phyloP scores from a whole-genome alignment of 2,888 invertebrate genomes.

The Nomada hirtipes region DNA sequence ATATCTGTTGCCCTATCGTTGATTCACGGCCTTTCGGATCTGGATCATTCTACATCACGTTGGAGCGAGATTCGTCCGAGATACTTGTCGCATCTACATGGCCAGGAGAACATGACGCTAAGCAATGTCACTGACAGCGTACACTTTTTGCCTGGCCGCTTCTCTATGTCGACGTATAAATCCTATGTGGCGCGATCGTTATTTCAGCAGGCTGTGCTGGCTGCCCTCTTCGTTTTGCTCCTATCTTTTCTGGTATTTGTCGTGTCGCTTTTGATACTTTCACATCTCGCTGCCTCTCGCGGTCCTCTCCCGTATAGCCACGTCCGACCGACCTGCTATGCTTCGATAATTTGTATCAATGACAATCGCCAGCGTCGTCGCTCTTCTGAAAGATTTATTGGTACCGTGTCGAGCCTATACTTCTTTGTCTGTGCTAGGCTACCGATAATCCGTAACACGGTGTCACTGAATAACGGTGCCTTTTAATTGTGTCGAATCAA shows the following conservation, averaged over 20 bases:
- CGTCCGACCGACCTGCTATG: conserved; percentile 37
- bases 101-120: conserved; percentile 41
- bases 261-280: conserved; percentile 68
- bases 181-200: conserved; percentile 65
- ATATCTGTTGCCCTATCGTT: not conserved
- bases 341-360: conserved; percentile 61
- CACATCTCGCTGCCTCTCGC: conserved; percentile 56
- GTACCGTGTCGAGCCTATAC: conserved; percentile 8
- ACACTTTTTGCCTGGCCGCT: conserved; percentile 47
- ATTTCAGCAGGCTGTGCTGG: conserved; percentile 58
- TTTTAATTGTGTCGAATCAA: conserved; percentile 48
- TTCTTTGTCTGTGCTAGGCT: conserved; percentile 46
- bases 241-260: conserved; percentile 36
- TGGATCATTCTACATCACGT: conserved; percentile 25
- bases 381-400: conserved; percentile 49
- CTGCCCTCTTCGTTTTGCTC: conserved; percentile 59
- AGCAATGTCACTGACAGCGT: conserved; percentile 52
- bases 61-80: conserved; percentile 45
- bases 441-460: conserved; percentile 35
- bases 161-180: conserved; percentile 60
- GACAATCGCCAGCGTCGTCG: conserved; percentile 54
- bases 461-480: conserved; percentile 46
- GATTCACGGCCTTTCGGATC: conserved; percentile 23
- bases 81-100: conserved; percentile 27
- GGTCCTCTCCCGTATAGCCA: conserved; percentile 43